Evolutionary conservation across 1,140 invertebrate species (phyloP), one percentile per base, ranked within the genome.

Genomic region (Aphelenchoides fujianensis): DNA sequence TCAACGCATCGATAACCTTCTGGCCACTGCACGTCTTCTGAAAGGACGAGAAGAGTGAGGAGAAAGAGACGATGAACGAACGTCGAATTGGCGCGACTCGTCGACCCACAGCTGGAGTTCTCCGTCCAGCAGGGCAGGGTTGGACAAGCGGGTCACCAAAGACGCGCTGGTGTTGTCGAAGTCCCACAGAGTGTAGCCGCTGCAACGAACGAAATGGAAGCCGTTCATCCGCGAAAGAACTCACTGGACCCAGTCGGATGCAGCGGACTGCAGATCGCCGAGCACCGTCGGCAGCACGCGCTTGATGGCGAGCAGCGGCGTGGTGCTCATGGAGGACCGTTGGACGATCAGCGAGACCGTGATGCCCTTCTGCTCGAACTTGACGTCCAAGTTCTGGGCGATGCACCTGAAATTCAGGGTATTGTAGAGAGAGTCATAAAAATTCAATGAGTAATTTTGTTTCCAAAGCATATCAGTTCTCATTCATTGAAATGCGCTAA

Each of bases 151-250:
- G 31, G 31, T 34, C 2, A 36, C 16, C 12, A 32, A 66, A 16
- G 23, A 12, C 3, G 53, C 63, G n/a, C n/a, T 1, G 2, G 37
- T 30, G 34, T 66, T 48, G 36, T 66, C 63, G 3, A 66, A 66
- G n/a, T 37, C 36, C 32, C 36, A 37, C 16, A 32, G 30, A 34
- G 32, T 66, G 63, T 66, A 66, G 27, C 53, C 19, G 16, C 63
- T 66, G 7, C 28, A 59, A 59, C 41, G 41, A 12, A 48, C 23
- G 41, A 48, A 12, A 23, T 23, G 12, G 41, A 12, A 48, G 23
- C 12, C 23, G 41, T 23, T 48, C 23, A 48, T 48, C 23, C 12
- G 41, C 23, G 41, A 12, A 23, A 12, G 12, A 5, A 59, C 55
- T 59, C 7, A 59, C 55, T 32, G 5, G 23, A 66, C 31, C 63